Conservation (phyloP, 2,888 invertebrate species). For the Phalera bucephala region DNA sequence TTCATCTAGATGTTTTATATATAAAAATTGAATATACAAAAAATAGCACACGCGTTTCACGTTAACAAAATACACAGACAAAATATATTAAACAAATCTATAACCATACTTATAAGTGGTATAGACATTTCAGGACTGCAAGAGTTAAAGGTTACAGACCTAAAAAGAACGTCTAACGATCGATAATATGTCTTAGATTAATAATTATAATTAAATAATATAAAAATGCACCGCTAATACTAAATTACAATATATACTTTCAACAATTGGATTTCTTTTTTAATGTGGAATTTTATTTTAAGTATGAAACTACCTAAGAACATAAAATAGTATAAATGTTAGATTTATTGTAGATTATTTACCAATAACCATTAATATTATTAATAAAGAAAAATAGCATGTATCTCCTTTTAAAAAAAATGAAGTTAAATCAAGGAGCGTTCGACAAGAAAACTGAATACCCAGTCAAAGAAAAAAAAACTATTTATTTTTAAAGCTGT, state of each 20-base stretch:
- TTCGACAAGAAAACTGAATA: too few species aligned
- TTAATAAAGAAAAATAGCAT: too few species aligned
- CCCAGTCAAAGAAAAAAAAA: too few species aligned
- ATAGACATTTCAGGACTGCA: conserved; percentile 31
- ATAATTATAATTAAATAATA: conserved; percentile 35
- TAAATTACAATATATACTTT: conserved; percentile 55
- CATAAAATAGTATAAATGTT: too few species aligned
- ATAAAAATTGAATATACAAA: conserved; percentile 26
- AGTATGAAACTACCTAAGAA: conserved; percentile 9
- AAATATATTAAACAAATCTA: conserved; percentile 20
- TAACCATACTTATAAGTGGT: conserved; percentile 18
- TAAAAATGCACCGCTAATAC: conserved; percentile 75
- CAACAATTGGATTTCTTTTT: conserved; percentile 44
- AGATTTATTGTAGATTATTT: too few species aligned
- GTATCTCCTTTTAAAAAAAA: too few species aligned
- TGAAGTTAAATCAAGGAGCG: too few species aligned
- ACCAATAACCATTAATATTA: too few species aligned
- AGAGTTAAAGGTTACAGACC: conserved; percentile 38
- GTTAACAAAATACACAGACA: conserved; percentile 25
- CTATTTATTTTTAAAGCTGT: too few species aligned
- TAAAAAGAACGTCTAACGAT: conserved; percentile 43
- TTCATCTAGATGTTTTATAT: conserved; percentile 10
- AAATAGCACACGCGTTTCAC: conserved; percentile 25
- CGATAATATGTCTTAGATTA: conserved; percentile 32
- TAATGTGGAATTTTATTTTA: conserved; percentile 39